phyloP scores from a whole-genome alignment of 2,888 invertebrate genomes.

The Lithophane leautieri region DNA sequence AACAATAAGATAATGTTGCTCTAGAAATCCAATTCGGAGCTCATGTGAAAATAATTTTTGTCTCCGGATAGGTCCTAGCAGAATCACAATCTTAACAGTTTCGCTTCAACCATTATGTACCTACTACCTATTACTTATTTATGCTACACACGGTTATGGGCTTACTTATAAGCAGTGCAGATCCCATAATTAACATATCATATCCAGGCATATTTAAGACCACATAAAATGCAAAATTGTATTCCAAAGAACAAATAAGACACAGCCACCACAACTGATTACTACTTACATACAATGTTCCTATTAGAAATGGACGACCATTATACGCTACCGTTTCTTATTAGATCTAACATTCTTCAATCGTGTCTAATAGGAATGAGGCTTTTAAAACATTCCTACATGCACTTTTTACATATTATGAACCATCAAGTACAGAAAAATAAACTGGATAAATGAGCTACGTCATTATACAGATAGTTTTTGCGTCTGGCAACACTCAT shows the following conservation, averaged over 20 bases:
- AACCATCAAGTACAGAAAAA: conserved; percentile 73
- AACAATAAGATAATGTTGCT: too few relatives aligned
- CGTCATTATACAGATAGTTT: conserved; percentile 86
- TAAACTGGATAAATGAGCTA: conserved; percentile 82
- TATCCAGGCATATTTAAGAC: neutral
- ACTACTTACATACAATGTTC: conserved; percentile 28
- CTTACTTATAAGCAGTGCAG: neutral
- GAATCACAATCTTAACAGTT: neutral
- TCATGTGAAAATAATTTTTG: neutral
- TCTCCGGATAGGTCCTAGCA: neutral
- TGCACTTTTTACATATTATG: conserved; percentile 68
- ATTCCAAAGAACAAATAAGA: conserved; percentile 6
- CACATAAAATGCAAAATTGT: conserved; percentile 6
- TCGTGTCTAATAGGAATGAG: conserved; percentile 69
- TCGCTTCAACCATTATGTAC: neutral
- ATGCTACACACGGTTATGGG: neutral
- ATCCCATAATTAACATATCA: neutral
- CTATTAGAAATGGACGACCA: conserved; percentile 57
- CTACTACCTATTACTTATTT: neutral
- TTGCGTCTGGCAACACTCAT: conserved; percentile 87
- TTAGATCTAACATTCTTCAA: conserved; percentile 66
- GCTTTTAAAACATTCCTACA: conserved; percentile 73
- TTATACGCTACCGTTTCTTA: conserved; percentile 61
- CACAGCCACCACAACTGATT: conserved; percentile 38
- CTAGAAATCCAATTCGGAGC: neutral